These are phyloP conservation scores for Myiozetetes cayanensis DNA, from an alignment of 2,113 vertebrate species.

Conservation along the genomic window DNA sequence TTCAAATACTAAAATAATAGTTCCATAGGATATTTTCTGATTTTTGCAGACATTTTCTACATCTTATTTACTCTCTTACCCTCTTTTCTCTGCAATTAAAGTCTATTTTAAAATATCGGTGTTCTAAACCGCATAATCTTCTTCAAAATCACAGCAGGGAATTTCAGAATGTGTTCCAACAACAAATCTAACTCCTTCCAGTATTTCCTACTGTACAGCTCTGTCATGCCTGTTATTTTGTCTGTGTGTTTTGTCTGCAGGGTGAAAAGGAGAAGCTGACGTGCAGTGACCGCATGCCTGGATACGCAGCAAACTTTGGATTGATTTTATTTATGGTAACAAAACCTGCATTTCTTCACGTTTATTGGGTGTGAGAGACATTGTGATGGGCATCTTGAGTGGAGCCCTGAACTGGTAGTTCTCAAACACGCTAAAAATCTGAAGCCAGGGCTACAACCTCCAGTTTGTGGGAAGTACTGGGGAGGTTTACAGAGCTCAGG, in stretches of 20 bases:
- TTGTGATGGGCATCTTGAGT: background rate
- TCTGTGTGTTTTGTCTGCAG: constrained; percentile 51
- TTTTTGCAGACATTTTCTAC: background rate
- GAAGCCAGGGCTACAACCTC: background rate
- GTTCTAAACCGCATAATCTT: background rate
- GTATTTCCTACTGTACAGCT: background rate
- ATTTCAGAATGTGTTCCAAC: background rate
- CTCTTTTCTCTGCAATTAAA: background rate
- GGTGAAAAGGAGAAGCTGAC: constrained; percentile 85
- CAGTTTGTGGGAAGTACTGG: background rate
- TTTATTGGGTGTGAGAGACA: background rate
- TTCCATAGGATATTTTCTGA: background rate
- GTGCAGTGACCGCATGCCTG: constrained; percentile 87
- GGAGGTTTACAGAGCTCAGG: background rate
- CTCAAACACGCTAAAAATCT: background rate
- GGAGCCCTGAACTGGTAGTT: background rate
- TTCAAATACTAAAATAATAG: background rate
- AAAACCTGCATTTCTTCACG: background rate
- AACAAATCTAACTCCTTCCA: background rate
- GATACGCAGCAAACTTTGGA: constrained; percentile 88
- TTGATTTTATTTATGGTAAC: constrained; percentile 92
- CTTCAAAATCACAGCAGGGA: background rate
- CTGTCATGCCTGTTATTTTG: background rate
- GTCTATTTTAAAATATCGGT: background rate
- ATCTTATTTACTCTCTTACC: background rate